phyloP scores from a whole-genome alignment of 1,140 invertebrate species.

The Drosophila grimshawi region DNA sequence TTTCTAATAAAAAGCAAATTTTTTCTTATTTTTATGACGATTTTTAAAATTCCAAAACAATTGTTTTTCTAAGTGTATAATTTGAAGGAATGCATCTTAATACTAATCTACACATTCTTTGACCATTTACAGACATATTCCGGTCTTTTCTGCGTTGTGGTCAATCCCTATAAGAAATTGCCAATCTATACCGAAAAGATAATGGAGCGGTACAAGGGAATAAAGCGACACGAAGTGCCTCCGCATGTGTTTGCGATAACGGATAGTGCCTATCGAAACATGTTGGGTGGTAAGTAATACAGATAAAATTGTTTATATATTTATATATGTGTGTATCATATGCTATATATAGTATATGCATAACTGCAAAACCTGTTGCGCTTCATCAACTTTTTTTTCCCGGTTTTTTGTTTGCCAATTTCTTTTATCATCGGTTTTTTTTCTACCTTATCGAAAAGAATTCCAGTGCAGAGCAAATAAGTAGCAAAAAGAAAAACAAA shows the following conservation, averaged over 20 bases:
- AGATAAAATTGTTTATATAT: slow-evolving; percentile 9
- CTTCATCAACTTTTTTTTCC: slow-evolving; percentile 17
- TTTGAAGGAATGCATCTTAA: too few relatives aligned
- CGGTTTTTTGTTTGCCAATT: background rate
- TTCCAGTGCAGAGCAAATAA: slow-evolving; percentile 43
- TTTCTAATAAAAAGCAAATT: too few relatives aligned
- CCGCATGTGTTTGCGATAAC: slow-evolving; percentile 99
- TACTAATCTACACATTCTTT: background rate
- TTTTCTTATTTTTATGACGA: too few relatives aligned
- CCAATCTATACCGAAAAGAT: slow-evolving; percentile 99
- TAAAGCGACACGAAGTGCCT: slow-evolving; percentile 99
- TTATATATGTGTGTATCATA: slow-evolving; percentile 11
- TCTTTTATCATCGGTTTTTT: slow-evolving; percentile 10
- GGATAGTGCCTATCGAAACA: slow-evolving; percentile 98
- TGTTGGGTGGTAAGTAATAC: slow-evolving; percentile 96
- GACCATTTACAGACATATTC: slow-evolving; percentile 96
- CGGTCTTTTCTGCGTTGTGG: slow-evolving; percentile 99
- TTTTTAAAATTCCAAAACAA: too few relatives aligned
- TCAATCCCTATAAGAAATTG: slow-evolving; percentile 99
- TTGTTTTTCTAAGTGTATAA: too few relatives aligned
- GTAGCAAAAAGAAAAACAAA: slow-evolving; percentile 8
- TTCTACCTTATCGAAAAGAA: slow-evolving; percentile 54
- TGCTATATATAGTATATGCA: slow-evolving; percentile 20
- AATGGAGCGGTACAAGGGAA: slow-evolving; percentile 99
- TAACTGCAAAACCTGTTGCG: slow-evolving; percentile 31